Evolutionary conservation across 2,797 vertebrate genomes (phyloP).

Genomic region (Mormyrops attenuatus): DNA sequence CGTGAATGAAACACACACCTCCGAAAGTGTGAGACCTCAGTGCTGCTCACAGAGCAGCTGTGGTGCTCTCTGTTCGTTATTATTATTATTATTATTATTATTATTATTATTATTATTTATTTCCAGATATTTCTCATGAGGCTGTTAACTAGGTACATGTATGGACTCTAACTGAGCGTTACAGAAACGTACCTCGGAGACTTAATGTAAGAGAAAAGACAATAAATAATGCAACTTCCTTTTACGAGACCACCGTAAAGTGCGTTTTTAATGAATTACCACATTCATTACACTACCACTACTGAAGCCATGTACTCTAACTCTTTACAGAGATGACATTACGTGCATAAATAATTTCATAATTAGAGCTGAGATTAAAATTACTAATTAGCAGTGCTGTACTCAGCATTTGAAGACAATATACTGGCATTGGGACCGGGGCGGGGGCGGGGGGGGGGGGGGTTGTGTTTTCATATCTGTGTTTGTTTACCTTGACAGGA

Average conservation of each 20-base stretch:
- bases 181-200: background rate
- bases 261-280: conserved; percentile 41
- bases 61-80: background rate
- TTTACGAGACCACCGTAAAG: background rate
- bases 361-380: conserved; percentile 46
- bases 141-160: background rate
- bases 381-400: conserved; percentile 45
- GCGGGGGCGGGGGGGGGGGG: conserved; percentile 10
- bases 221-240: conserved; percentile 19
- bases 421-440: conserved; percentile 25
- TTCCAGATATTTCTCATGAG: background rate
- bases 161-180: background rate
- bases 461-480: background rate
- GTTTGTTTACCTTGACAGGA: conserved; percentile 26
- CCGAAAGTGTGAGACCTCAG: background rate
- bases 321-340: conserved; percentile 42
- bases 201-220: background rate
- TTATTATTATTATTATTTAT: background rate
- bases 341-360: conserved; percentile 49
- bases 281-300: conserved; percentile 45
- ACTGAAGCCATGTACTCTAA: conserved; percentile 36
- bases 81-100: background rate
- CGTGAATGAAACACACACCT: background rate
- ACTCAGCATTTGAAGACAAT: conserved; percentile 40
- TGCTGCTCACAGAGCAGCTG: background rate